phyloP scores from a whole-genome alignment of 2,113 vertebrate species.

The Sinosuthora webbiana region DNA sequence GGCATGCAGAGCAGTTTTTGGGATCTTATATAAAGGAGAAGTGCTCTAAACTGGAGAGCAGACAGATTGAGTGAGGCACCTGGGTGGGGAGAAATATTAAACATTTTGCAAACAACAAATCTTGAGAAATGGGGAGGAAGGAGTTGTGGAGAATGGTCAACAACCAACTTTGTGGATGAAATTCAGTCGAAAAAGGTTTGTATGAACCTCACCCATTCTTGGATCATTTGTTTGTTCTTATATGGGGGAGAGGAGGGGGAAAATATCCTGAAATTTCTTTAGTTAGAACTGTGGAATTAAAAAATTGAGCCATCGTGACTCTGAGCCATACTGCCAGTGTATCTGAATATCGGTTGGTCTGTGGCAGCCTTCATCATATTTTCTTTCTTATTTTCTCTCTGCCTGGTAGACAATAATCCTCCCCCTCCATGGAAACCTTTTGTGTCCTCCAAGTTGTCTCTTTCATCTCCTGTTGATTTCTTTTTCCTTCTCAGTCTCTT shows the following conservation, averaged over 20 bases:
- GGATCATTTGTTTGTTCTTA: neutral
- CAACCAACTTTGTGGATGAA: neutral
- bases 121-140: neutral
- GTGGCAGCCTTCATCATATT: neutral
- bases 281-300: neutral
- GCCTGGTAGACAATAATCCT: neutral
- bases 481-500: neutral
- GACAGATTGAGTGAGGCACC: neutral
- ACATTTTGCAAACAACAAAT: neutral
- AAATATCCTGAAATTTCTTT: neutral
- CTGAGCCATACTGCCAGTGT: neutral
- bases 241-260: neutral
- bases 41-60: neutral
- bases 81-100: neutral
- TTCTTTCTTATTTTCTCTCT: neutral
- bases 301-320: neutral
- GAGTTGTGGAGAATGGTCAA: neutral
- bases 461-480: neutral
- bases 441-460: neutral
- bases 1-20: neutral
- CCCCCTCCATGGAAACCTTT: neutral
- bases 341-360: neutral
- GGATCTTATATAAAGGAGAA: neutral
- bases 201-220: neutral
- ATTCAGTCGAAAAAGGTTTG: neutral